phyloP scores from a whole-genome alignment of 2,113 vertebrate species.

The Physeter macrocephalus region DNA sequence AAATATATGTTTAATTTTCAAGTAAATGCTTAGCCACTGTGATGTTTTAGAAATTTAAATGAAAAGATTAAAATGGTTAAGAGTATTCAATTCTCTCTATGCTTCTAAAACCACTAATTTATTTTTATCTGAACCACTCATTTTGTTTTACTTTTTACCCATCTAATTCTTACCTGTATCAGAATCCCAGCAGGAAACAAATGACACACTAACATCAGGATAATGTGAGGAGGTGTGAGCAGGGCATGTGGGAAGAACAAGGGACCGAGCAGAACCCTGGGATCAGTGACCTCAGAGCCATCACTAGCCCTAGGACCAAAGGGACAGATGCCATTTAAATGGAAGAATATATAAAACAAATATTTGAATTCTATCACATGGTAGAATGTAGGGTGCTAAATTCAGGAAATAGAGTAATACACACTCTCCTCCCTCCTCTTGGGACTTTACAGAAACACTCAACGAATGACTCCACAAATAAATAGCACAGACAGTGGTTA shows the following conservation, averaged over 20 bases:
- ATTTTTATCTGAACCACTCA: not conserved
- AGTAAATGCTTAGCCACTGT: slow-evolving; percentile 63
- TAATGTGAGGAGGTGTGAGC: not conserved
- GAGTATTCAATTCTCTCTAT: not conserved
- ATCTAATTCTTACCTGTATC: not conserved
- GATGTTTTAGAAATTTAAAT: slow-evolving; percentile 68
- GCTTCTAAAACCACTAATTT: not conserved
- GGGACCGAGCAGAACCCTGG: not conserved
- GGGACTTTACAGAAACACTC: not conserved
- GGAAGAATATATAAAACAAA: not conserved
- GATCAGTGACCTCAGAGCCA: not conserved
- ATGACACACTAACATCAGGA: not conserved
- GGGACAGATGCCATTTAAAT: not conserved
- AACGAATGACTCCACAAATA: not conserved
- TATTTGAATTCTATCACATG: not conserved
- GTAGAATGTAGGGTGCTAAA: not conserved
- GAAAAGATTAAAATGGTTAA: slow-evolving; percentile 45
- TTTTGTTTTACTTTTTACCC: not conserved
- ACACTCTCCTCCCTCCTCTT: not conserved
- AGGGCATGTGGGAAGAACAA: not conserved
- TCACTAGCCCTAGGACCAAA: not conserved
- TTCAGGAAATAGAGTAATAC: not conserved
- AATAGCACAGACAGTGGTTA: not conserved
- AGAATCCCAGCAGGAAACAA: not conserved
- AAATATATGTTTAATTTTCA: slow-evolving; percentile 67